Percentiles rank a stretch among this genome's conserved stretches.
phyloP scores from a whole-genome alignment of 1,140 invertebrate species.

The Anastrepha ludens region DNA sequence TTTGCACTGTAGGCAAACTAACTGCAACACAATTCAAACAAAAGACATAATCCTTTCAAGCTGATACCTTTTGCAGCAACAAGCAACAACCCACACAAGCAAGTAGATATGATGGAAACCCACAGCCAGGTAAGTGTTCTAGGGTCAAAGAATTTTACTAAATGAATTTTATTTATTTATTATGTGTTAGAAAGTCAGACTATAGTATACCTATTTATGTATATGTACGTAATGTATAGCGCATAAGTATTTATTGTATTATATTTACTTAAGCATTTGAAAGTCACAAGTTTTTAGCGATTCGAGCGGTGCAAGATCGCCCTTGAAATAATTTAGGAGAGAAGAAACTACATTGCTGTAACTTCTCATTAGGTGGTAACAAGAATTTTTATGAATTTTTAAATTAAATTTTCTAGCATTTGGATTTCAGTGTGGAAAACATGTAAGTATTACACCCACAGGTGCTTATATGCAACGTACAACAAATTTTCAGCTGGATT shows the following conservation, averaged over 20 bases:
- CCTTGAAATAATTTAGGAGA: background rate
- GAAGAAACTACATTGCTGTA: background rate
- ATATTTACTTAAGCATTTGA: slow-evolving; percentile 26
- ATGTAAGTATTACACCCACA: background rate
- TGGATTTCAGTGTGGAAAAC: background rate
- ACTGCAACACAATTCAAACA: slow-evolving; percentile 30
- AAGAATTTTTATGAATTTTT: background rate
- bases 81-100: background rate
- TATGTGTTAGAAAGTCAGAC: background rate
- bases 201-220: background rate
- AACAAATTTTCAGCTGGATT: slow-evolving; percentile 3
- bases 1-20: background rate
- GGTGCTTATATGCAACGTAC: no score
- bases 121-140: slow-evolving; percentile 17
- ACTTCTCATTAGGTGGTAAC: background rate
- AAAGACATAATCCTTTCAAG: slow-evolving; percentile 38
- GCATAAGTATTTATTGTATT: background rate
- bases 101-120: background rate
- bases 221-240: background rate
- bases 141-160: background rate
- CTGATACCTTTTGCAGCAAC: slow-evolving; percentile 36
- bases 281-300: slow-evolving; percentile 46
- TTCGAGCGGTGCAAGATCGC: background rate
- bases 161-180: slow-evolving; percentile 16
- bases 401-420: background rate